Base-by-base conservation (phyloP, 2,888 invertebrate species). In the Tuta absoluta region DNA sequence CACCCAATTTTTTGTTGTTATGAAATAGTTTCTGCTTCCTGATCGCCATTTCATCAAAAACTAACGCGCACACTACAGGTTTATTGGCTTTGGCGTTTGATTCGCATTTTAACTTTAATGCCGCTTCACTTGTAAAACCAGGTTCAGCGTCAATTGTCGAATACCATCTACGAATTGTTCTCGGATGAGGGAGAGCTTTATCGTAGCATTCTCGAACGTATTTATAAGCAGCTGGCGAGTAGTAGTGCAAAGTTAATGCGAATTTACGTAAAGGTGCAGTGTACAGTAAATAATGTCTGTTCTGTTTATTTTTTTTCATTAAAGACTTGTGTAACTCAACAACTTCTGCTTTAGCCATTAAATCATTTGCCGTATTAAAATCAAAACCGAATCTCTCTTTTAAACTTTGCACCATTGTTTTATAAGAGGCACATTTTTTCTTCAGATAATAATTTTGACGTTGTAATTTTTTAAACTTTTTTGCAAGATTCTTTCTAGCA, bases 1-100 rank as follows among this genome's bases (percentile, higher is more conserved):
- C 65, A 45, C 72, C 70, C 8, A 71, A 59, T 37, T 65, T 70
- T n/a, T 63, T 63, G 62, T 70, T n/a, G n/a, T 67, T 68, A 56
- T 67, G 63, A 67, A 67, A 72, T 56, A 71, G 19, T 57, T 63
- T 70, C 65, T 72, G 69, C 12, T 62, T 53, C 0, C 58, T 2
- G n/a, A 63, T 63, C 0, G 63, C 58, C 28, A 63, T 63, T 33
- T 63, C 63, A 37, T 63, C 59, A 23, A 63, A 63, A 11, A 58
- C 57, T 49, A 58, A 63, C 0, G n/a, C 1, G 48, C 64, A 64
- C 1, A 64, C 28, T 8, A 63, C 7, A 63, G 58, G 33, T 48
- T 57, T 48, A 1, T 58, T 28, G 28, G 28, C 28, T 28, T 5
- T 28, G 2, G 28, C 41, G 17, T n/a, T 38, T 0, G 21, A 33